Base-by-base conservation (phyloP, 2,888 invertebrate genomes). In the Cotesia congregata region DNA sequence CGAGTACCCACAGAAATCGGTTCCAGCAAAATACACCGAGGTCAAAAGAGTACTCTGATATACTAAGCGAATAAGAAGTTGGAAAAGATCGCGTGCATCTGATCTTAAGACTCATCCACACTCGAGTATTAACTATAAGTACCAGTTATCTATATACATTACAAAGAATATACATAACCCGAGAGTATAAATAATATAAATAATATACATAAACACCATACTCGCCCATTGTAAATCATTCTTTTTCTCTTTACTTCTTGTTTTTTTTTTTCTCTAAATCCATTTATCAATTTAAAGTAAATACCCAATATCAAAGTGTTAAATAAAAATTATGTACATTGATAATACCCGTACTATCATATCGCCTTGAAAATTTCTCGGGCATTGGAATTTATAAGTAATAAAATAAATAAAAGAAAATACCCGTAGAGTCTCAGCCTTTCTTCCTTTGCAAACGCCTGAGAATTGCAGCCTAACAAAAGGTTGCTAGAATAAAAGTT, bases 71-170 rank as follows among this genome's bases (percentile, higher is more conserved):
- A 50, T 50, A 50, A 50, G 50, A 50, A 50, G 50, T 50, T 50
- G 50, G 50, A 50, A 50, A 50, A 79, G 84, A 85, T 86, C 84
- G 86, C 86, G 86, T 86, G 86, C 85, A 83, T 50, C 50, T 50
- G 83, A 82, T 80, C 84, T 82, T 83, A 83, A 82, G 82, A 83
- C 83, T 85, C 85, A 85, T 86, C 85, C 83, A 83, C 83, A 83
- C 83, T 85, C 86, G 79, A 83, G 83, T 85, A 86, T 86, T 83
- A 84, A 85, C 83, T 82, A 82, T 83, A 85, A 85, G 85, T 85
- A 83, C 83, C 85, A 83, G 84, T 85, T 85, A 85, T 80, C 84
- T 80, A 83, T 83, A 81, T 81, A 79, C 68, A 50, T 64, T 50
- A n/a, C 17, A 30, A 41, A 67, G 50, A 50, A 50, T 50, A 50